phyloP scores from a whole-genome alignment of 2,113 vertebrate genomes.

The Asarcornis scutulata region DNA sequence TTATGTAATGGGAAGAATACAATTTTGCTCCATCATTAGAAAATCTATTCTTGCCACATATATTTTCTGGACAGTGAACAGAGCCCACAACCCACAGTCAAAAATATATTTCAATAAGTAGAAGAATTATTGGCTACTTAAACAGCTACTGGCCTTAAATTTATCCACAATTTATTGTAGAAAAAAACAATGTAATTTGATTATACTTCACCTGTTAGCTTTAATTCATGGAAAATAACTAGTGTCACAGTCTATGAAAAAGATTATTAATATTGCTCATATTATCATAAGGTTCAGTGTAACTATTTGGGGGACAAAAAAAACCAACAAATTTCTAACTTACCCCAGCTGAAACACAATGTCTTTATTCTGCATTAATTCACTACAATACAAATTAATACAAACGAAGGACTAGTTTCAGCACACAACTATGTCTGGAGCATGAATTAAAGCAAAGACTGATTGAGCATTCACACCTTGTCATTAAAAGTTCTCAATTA shows the following conservation, averaged over 20 bases:
- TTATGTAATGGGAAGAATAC: neutral
- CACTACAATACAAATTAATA: neutral
- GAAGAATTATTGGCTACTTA: neutral
- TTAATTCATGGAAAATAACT: neutral
- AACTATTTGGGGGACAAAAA: neutral
- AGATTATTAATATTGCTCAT: neutral
- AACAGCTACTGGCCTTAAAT: neutral
- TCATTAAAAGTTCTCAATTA: neutral
- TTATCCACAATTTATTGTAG: neutral
- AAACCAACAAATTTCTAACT: neutral
- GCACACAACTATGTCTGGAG: neutral
- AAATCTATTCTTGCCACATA: neutral
- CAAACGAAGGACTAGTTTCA: neutral
- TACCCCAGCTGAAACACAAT: neutral
- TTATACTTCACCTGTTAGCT: neutral
- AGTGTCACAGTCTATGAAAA: neutral
- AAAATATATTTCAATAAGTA: neutral
- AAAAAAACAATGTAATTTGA: neutral
- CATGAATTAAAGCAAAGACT: neutral
- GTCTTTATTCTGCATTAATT: neutral
- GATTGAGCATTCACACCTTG: neutral
- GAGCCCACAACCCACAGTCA: neutral
- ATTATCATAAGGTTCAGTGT: neutral
- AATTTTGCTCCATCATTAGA: neutral
- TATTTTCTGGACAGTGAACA: constrained; percentile 20